phyloP scores from a whole-genome alignment of 2,797 vertebrate genomes.

The Echeneis naucrates region DNA sequence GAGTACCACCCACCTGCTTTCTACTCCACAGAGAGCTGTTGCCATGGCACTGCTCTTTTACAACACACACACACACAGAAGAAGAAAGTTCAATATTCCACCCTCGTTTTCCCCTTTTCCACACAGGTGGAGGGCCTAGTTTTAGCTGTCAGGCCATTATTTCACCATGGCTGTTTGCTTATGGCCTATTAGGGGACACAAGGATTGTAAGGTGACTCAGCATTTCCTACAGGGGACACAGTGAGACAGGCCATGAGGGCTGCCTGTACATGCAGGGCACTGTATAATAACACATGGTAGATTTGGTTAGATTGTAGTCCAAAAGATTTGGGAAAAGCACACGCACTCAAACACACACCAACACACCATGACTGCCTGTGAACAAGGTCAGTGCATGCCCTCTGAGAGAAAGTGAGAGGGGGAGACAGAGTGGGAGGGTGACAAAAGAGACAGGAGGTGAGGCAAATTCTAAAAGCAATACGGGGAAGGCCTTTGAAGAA shows the following conservation, averaged over 20 bases:
- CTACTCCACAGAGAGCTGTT: conserved; percentile 75
- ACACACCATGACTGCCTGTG: conserved; percentile 52
- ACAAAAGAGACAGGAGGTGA: conserved; percentile 28
- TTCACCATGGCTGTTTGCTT: conserved; percentile 72
- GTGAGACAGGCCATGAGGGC: conserved; percentile 21
- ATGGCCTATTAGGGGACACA: conserved; percentile 63
- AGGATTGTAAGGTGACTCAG: conserved; percentile 65
- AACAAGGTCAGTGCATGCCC: conserved; percentile 79
- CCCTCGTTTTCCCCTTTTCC: conserved; percentile 73
- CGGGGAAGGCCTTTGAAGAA: conserved; percentile 64
- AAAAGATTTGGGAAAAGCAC: conserved; percentile 14
- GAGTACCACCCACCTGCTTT: conserved; percentile 73
- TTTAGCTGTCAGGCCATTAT: conserved; percentile 71
- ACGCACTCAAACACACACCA: conserved; percentile 3
- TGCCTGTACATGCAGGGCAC: conserved; percentile 20
- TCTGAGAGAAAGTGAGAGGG: conserved; percentile 73
- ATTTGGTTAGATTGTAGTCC: conserved; percentile 24
- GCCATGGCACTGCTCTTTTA: conserved; percentile 82
- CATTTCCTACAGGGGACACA: conserved; percentile 47
- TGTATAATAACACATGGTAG: conserved; percentile 15
- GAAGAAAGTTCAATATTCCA: conserved; percentile 74
- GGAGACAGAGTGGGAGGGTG: conserved; percentile 19
- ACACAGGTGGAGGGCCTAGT: conserved; percentile 61
- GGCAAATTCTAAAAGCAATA: conserved; percentile 45
- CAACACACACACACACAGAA: conserved; percentile 29